phyloP scores from a whole-genome alignment of 2,113 vertebrate species.

The Dolichallabes microphthalmus region DNA sequence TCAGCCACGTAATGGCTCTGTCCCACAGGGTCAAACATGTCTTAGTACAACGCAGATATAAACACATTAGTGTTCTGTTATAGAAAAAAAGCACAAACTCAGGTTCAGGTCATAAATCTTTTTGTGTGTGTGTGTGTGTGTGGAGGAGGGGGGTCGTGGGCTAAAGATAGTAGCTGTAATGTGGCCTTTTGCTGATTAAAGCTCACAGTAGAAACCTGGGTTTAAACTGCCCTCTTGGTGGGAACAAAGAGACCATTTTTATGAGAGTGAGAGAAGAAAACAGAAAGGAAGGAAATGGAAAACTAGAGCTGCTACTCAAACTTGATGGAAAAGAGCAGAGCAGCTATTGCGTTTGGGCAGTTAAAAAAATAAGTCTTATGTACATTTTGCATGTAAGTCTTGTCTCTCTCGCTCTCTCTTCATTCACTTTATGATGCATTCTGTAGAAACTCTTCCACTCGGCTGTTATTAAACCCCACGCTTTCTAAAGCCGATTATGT shows the following conservation, averaged over 20 bases:
- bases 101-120: background rate
- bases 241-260: conserved; percentile 40
- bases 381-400: background rate
- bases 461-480: background rate
- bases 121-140: background rate
- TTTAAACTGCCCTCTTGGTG: conserved; percentile 20
- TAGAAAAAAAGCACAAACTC: conserved; percentile 3
- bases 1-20: background rate
- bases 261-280: background rate
- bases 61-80: conserved; percentile 6
- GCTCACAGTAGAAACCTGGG: background rate
- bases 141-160: too few species aligned
- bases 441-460: background rate
- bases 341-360: background rate
- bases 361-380: background rate
- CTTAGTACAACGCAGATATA: background rate
- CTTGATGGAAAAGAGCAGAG: background rate
- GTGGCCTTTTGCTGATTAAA: conserved; percentile 26
- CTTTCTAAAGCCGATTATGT: background rate
- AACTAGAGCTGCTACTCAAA: background rate
- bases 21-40: background rate
- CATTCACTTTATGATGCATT: background rate
- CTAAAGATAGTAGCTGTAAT: conserved; percentile 15
- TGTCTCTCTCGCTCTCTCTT: background rate
- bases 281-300: background rate